Percentiles rank a stretch among this genome's conserved stretches.
These are phyloP conservation scores for Lymantria monacha DNA, from an alignment of 2,888 invertebrate genomes.

Conservation along the genomic window DNA sequence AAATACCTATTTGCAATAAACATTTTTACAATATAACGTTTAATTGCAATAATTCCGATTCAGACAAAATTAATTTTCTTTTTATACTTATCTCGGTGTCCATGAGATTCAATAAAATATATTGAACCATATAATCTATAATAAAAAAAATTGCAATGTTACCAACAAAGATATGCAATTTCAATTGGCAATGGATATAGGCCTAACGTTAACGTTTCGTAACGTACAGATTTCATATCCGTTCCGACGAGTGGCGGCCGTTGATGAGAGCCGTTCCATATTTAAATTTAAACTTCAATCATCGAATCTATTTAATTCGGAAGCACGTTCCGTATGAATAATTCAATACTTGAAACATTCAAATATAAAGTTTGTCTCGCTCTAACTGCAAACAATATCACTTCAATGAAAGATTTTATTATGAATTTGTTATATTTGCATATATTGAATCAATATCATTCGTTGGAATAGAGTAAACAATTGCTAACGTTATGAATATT, in stretches of 20 bases:
- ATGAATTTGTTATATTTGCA: conserved; percentile 2
- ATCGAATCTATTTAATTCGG: conserved; percentile 17
- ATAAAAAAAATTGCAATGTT: too few relatives aligned
- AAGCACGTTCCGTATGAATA: conserved; percentile 10
- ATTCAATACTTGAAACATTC: conserved; percentile 15
- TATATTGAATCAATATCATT: background rate
- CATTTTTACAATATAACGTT: too few relatives aligned
- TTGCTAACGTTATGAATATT: conserved; percentile 5
- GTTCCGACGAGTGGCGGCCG: conserved; percentile 14
- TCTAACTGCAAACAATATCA: conserved; percentile 1
- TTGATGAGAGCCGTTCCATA: conserved; percentile 11
- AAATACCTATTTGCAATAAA: too few relatives aligned
- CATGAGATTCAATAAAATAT: too few relatives aligned
- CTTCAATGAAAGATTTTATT: conserved; percentile 3
- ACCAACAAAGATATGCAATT: background rate
- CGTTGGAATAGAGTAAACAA: conserved; percentile 1
- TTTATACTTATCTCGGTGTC: too few relatives aligned
- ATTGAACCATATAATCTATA: too few relatives aligned
- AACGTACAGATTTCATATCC: conserved; percentile 30
- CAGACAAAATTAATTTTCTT: too few relatives aligned
- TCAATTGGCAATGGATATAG: conserved; percentile 15
- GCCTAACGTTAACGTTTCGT: conserved; percentile 1
- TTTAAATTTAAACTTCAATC: conserved; percentile 28
- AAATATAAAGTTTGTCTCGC: background rate
- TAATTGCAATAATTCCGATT: too few relatives aligned